Base-by-base conservation (phyloP, 2,797 vertebrate genomes). In the Anabacerthia variegaticeps region DNA sequence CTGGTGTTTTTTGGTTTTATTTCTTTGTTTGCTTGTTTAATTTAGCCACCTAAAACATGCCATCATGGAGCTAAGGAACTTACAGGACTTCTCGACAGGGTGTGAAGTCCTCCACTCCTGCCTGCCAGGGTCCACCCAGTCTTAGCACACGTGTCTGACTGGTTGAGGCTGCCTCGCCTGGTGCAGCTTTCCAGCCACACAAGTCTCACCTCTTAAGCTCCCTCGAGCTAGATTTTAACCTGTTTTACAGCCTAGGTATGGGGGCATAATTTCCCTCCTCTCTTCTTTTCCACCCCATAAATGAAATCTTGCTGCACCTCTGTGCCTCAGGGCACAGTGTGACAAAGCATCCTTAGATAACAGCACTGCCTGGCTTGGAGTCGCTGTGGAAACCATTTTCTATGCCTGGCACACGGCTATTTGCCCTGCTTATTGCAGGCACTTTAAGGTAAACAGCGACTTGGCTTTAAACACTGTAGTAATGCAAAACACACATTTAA, bases 281-380 rank as follows among this genome's bases (percentile, higher is more conserved):
- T 65, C 4, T 11, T 6, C 5, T 1, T 3, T 19, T 80, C 48
- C 23, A 41, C 1, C 9, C 7, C 59, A 84, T 32, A 67, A 26
- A 3, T 61, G 43, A 92, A 92, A 81, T 48, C 39, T 49, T 78
- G 32, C 36, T 46, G 72, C 48, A 32, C 2, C 27, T 58, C n/a
- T 54, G 27, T 0, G 0, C 30, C 27, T 61, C 0, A 0, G 49
- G 49, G 30, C 68, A 63, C 19, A 22, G n/a, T 4, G 39, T 44
- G n/a, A 32, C 43, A 43, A 52, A 67, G 20, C 28, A 32, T 9
- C 22, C 19, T 80, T 5, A 26, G 48, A 44, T 44, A 17, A 39
- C 3, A 16, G 16, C 17, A 2, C 39, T 76, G 44, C 68, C 28
- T 17, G 49, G 32, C 72, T 92, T 66, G 55, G 62, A 55, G 51